Evolutionary conservation across 2,797 vertebrate genomes (phyloP), one percentile per base, ranked within the genome.

Genomic region (Nyctibius grandis): DNA sequence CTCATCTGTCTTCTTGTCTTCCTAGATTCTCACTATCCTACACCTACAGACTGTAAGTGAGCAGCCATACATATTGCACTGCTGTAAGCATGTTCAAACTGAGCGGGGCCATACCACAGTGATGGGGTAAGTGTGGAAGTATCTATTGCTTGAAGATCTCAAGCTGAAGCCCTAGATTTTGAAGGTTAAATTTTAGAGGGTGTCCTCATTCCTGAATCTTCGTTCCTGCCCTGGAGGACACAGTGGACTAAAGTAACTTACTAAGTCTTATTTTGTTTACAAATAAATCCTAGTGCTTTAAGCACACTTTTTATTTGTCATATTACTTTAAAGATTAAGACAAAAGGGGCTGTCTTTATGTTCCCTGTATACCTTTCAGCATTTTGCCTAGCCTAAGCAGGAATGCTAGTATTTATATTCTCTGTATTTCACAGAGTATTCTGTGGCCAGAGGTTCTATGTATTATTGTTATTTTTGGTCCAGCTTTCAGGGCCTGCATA

Each of bases 391-490:
- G 34, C 34, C 73, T 65, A 72, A 53, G 50, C 15, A 88, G 47
- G 69, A 93, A 81, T 70, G n/a, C n/a, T 81, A 45, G 73, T 74
- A 93, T 87, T 96, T 95, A 93, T 94, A 89, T 87, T 85, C 74
- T 73, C 90, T 89, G 6, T 93, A 87, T 92, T 92, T 96, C 90
- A 93, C 57, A 63, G 29, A 90, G 36, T 82, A 70, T 73, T 93
- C 88, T 85, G 59, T 96, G 88, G 88, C 86, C 92, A 96, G 84
- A 94, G 56, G 84, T 67, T 82, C 81, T 80, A 34, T 60, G 84
- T 79, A 63, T 89, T 94, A 75, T 64, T 94, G 80, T 96, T 94
- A 87, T 94, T 97, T 96, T 94, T 95, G 88, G 88, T 92, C 74
- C 78, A 77, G 73, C 36, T 94, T 95, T 97, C 67, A 45, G 80